Percentiles rank a stretch among this genome's conserved stretches.
These are phyloP conservation scores for Bombus confusus DNA, from an alignment of 1,140 invertebrate species.

Conservation along the genomic window DNA sequence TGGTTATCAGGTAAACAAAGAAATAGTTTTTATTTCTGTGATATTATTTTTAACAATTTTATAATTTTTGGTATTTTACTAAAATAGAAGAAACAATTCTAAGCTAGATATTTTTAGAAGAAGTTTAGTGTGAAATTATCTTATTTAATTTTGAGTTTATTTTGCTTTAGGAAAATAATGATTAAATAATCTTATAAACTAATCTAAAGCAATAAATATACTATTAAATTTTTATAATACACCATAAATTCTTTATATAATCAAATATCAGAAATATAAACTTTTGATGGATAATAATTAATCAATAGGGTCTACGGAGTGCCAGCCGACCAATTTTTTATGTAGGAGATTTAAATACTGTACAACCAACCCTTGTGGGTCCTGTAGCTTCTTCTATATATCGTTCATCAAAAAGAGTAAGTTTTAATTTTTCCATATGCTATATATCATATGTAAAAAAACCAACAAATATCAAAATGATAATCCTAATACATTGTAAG, in stretches of 20 bases:
- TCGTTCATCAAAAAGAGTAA: constrained; percentile 78
- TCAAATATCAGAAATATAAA: not conserved
- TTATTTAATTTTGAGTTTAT: constrained; percentile 1
- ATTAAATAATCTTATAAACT: not conserved
- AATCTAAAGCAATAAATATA: not conserved
- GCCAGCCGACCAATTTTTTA: constrained; percentile 80
- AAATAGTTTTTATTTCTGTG: not conserved
- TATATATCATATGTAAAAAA: not conserved
- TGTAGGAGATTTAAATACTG: constrained; percentile 78
- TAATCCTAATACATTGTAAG: not conserved
- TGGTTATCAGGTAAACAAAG: constrained; percentile 88
- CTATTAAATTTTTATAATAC: no score
- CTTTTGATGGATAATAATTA: not conserved
- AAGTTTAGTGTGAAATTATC: not conserved
- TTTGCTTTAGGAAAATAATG: not conserved
- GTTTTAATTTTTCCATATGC: constrained; percentile 39
- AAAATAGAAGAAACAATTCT: no score
- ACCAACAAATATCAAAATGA: not conserved
- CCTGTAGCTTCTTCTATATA: constrained; percentile 75
- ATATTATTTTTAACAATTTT: not conserved
- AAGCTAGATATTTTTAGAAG: not conserved
- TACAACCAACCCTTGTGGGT: constrained; percentile 74
- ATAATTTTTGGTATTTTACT: not conserved
- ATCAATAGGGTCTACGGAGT: constrained; percentile 77
- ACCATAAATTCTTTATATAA: not conserved